phyloP scores from a whole-genome alignment of 2,113 vertebrate genomes.

The Lichenostomus cassidix region DNA sequence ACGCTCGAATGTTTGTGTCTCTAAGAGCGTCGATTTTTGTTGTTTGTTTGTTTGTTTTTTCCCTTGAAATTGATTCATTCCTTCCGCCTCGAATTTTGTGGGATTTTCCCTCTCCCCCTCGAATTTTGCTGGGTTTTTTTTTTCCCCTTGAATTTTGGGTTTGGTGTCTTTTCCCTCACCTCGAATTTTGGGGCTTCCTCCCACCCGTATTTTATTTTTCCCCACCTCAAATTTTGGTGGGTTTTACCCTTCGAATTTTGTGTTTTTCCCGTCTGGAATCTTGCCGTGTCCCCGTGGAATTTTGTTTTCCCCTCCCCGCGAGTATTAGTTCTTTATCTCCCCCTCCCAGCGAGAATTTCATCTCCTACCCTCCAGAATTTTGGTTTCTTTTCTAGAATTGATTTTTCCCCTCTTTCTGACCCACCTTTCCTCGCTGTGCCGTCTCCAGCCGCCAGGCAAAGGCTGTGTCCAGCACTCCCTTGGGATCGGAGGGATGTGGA shows the following conservation, averaged over 20 bases:
- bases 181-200: neutral
- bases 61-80: too few relatives aligned
- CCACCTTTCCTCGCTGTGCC: accelerated
- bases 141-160: neutral
- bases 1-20: neutral
- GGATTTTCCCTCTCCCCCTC: neutral
- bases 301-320: accelerated
- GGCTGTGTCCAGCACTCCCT: accelerated
- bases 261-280: neutral
- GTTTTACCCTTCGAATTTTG: neutral
- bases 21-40: too few relatives aligned
- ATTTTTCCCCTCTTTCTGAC: accelerated
- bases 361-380: neutral
- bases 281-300: neutral
- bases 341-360: neutral
- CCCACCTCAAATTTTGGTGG: neutral
- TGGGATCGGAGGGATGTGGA: neutral
- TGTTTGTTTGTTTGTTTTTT: too few relatives aligned
- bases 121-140: neutral
- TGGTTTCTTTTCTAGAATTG: too few relatives aligned
- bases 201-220: neutral
- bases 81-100: too few relatives aligned
- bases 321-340: neutral
- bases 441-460: neutral
- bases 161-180: neutral